Evolutionary conservation across 2,888 invertebrate species (phyloP), one percentile per base, ranked within the genome.

Genomic region (Caenorhabditis sp.): DNA sequence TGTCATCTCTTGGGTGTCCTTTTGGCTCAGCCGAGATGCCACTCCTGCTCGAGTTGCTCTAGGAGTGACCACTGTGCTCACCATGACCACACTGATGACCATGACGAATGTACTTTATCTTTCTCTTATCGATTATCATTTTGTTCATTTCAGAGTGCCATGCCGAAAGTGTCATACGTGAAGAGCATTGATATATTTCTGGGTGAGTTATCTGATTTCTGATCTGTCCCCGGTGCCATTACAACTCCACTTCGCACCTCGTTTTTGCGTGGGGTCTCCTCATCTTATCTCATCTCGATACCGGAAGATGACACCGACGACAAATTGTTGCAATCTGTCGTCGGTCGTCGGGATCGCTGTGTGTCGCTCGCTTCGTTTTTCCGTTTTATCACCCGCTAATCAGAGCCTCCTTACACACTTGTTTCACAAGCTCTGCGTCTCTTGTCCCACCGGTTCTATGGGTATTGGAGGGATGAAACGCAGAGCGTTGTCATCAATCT

Each of bases 111-210:
- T 87, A 18, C 15, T 50, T 6, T 9, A 40, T 53, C 13, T 3
- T 24, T 15, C 26, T 20, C 18, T 2, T 70, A 20, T 9, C 4
- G 20, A 53, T 24, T 26, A 2, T 40, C 26, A 44, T 22, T 2
- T 3, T 9, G 9, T 6, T 51, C n/a, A 40, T 83, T 86, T 32
- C 79, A 88, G 85, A 85, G 85, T 24, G 67, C 88, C 8, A 94
- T 98, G 93, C 98, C 98, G 91, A 97, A 98, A 94, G 97, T 97
- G 92, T 97, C 97, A 87, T 97, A 97, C 94, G 96, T 97, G 93
- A 97, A 97, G 93, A 85, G 87, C 53, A 97, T 97, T 93, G 97
- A 97, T 94, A 97, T 97, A 91, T 97, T 87, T 62, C 82, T 88
- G 18, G 87, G 87, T 88, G 67, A 76, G 84, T 32, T 9, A 6